Evolutionary conservation across 2,113 vertebrate species (phyloP).

Genomic region (Menura novaehollandiae): DNA sequence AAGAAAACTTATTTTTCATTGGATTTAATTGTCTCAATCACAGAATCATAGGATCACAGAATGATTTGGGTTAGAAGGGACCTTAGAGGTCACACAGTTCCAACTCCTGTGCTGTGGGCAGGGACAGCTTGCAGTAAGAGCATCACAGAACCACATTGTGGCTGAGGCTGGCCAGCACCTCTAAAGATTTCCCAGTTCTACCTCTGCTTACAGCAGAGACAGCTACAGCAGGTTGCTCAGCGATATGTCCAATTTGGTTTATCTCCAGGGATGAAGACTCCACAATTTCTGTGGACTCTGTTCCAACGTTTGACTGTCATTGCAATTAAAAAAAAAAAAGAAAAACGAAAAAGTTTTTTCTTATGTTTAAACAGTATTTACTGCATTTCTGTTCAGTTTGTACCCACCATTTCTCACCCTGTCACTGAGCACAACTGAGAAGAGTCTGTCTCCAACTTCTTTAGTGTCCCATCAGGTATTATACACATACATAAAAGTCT

Average conservation of each 20-base stretch:
- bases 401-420: not conserved
- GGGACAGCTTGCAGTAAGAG: not conserved
- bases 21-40: not conserved
- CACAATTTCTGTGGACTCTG: not conserved
- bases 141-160: not conserved
- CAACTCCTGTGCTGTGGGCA: not conserved
- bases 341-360: not conserved
- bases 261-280: not conserved
- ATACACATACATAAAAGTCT: not conserved
- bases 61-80: not conserved
- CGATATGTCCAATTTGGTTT: not conserved
- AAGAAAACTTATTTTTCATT: not conserved
- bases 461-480: not conserved
- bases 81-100: not conserved
- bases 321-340: too few species aligned
- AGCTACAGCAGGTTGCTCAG: not conserved
- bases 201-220: not conserved
- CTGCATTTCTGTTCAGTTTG: not conserved
- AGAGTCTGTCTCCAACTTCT: not conserved
- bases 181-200: not conserved
- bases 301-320: not conserved
- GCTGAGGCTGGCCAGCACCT: not conserved
- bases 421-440: not conserved
- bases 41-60: not conserved
- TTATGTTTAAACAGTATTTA: not conserved